These are phyloP conservation scores for Chesias legatella DNA, from an alignment of 2,888 invertebrate species.

Conservation along the genomic window DNA sequence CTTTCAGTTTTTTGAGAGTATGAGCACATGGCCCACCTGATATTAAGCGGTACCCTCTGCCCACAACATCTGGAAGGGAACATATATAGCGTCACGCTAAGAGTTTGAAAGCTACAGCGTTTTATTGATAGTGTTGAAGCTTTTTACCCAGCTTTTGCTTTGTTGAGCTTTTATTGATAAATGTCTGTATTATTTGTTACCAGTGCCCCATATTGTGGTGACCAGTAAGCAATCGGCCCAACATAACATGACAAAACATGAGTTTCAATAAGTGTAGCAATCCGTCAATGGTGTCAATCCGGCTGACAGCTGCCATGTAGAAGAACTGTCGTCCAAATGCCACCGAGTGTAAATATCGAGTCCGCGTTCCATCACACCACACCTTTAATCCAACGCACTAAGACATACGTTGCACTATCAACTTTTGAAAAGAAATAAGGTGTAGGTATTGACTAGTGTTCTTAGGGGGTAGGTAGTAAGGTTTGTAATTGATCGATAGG, in stretches of 20 bases:
- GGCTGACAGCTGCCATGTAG: conserved; percentile 39
- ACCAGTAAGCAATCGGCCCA: too few species aligned
- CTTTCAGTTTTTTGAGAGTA: too few species aligned
- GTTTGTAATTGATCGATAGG: conserved; percentile 51
- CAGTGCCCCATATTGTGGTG: too few species aligned
- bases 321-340: conserved; percentile 63
- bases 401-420: conserved; percentile 40
- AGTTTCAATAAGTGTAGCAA: conserved; percentile 28
- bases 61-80: too few species aligned
- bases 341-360: conserved; percentile 53
- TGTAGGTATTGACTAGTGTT: conserved; percentile 27
- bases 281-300: conserved; percentile 40
- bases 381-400: conserved; percentile 39
- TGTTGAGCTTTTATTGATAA: too few species aligned
- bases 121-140: too few species aligned
- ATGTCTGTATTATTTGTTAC: too few species aligned
- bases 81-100: too few species aligned
- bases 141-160: too few species aligned
- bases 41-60: too few species aligned
- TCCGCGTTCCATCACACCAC: conserved; percentile 52
- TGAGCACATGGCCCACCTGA: too few species aligned
- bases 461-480: conserved; percentile 44
- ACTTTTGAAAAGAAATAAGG: conserved; percentile 42
- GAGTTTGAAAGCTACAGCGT: too few species aligned
- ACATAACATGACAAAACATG: conserved; percentile 2